Base-by-base conservation (phyloP, 1,140 invertebrate genomes). In the Eriosoma lanigerum region DNA sequence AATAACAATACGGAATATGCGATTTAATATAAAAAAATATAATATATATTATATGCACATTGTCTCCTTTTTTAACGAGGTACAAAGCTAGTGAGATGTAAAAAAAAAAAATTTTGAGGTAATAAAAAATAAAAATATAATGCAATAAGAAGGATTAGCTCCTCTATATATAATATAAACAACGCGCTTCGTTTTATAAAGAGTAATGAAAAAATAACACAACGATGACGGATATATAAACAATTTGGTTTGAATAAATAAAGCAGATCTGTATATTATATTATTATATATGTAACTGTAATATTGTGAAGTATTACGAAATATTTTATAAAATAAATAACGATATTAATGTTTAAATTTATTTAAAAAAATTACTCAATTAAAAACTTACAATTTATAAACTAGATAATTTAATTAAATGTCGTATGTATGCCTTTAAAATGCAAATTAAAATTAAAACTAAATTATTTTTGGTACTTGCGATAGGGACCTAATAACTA, bases 91-190 rank as follows among this genome's bases (percentile, higher is more conserved):
- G 26, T 5, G 38, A 56, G 12, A 56, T 21, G 52, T 44, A 58
- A 58, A 38, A 76, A 56, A 58, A 58, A 76, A 76, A 24, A 44
- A 8, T 13, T 21, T 58, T 13, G 21, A 44, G 19, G 52, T 75
- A 56, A 75, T 75, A 56, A 38, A 76, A 54, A 76, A 78, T 4
- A 38, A 38, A 38, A 38, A 38, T 38, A 38, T 38, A 38, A 78
- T 24, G 73, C 38, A 76, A 78, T 62, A 78, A 78, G 50, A 38
- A 76, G 54, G 73, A 78, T 78, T 78, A 78, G 54, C 32, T 46
- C 9, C 32, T n/a, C n/a, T 38, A 8, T 38, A 38, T 38, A 38
- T 38, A 38, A 38, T 62, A 62, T 48, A 78, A 78, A 62, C 56
- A 48, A 60, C 56, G 44, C 6, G 56, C n/a, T 29, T 50, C 26